Conservation (phyloP, 2,888 invertebrate species). For the Ectemnius continuus region DNA sequence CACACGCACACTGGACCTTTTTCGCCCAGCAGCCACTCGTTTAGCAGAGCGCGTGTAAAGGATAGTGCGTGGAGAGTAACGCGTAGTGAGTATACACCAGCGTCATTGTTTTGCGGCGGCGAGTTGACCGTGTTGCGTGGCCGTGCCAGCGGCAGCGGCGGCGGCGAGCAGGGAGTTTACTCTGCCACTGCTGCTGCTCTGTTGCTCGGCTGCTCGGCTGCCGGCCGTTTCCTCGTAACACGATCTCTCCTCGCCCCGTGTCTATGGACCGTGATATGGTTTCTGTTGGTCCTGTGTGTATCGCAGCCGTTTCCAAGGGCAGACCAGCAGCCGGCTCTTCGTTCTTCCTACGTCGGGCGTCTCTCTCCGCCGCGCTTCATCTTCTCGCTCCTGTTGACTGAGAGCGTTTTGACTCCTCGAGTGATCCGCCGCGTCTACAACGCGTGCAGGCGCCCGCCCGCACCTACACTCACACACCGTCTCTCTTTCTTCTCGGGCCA, state of each 20-base stretch:
- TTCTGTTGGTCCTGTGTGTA: slow-evolving; percentile 44
- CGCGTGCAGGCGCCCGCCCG: too few relatives aligned
- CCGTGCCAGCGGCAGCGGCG: too few relatives aligned
- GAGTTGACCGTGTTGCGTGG: slow-evolving; percentile 16
- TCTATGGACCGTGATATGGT: slow-evolving; percentile 38
- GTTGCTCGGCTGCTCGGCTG: not conserved
- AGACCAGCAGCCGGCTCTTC: slow-evolving; percentile 13
- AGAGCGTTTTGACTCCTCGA: slow-evolving; percentile 8
- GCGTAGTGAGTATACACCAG: slow-evolving; percentile 41
- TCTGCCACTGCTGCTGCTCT: not conserved
- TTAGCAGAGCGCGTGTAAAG: slow-evolving; percentile 12
- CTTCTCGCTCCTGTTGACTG: too few relatives aligned
- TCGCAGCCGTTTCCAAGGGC: slow-evolving; percentile 49
- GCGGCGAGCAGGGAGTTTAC: not conserved
- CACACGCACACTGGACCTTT: slow-evolving; percentile 24
- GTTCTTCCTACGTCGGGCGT: not conserved
- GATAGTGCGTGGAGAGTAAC: slow-evolving; percentile 15
- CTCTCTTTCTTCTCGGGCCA: not conserved
- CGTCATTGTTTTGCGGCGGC: slow-evolving; percentile 29
- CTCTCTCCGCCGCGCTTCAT: too few relatives aligned
- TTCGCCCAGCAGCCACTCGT: slow-evolving; percentile 18
- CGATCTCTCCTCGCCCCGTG: slow-evolving; percentile 5
- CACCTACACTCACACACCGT: too few relatives aligned
- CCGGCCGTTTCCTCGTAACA: slow-evolving; percentile 21
- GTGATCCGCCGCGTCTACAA: not conserved